phyloP scores from a whole-genome alignment of 1,140 invertebrate genomes.

The Trachelipus rathkii region DNA sequence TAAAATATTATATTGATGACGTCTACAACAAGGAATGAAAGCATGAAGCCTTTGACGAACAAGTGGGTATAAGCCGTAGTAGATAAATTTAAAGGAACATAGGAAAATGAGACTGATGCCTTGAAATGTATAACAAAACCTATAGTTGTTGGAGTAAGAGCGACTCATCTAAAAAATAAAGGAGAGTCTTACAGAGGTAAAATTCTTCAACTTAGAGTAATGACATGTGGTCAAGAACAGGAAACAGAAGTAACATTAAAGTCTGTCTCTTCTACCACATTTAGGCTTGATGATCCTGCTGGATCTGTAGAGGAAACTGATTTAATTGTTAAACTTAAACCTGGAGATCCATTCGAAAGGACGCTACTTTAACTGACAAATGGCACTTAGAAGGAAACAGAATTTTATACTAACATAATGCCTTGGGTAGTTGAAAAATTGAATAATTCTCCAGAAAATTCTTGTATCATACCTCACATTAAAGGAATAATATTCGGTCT shows the following conservation, averaged over 20 bases:
- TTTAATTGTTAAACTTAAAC: neutral
- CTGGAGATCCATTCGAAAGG: neutral
- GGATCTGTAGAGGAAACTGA: neutral
- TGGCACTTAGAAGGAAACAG: neutral
- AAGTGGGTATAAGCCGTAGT: neutral
- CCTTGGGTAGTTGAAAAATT: neutral
- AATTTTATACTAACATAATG: neutral
- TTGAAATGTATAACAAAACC: neutral
- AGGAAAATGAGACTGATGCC: neutral
- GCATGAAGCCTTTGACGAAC: neutral
- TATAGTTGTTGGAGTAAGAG: neutral
- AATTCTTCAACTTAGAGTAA: neutral
- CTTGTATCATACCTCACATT: neutral
- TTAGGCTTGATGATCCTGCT: neutral
- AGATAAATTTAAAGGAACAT: neutral
- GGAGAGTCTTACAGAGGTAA: neutral
- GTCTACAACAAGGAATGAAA: too few species aligned
- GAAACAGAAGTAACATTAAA: neutral
- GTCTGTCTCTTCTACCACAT: neutral
- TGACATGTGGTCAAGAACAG: neutral
- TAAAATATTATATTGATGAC: too few species aligned
- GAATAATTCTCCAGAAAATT: neutral
- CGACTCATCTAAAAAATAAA: neutral
- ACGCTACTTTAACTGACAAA: neutral
- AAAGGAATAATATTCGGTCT: neutral